Base-by-base conservation (phyloP, 2,888 invertebrate species). In the Drosophila nigritarsus region DNA sequence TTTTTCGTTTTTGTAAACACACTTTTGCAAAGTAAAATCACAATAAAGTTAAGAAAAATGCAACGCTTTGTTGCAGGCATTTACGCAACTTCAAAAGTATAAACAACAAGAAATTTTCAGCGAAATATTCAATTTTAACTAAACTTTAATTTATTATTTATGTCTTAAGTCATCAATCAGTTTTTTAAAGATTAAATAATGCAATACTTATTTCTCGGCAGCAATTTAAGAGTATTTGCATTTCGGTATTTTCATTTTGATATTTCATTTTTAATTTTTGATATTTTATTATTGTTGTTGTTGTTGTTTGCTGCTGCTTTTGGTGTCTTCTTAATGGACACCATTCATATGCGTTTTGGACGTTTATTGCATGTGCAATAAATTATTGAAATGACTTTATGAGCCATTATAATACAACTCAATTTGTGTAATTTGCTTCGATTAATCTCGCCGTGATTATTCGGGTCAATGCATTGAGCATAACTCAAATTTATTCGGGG, bases 311-410 rank as follows among this genome's bases (percentile, higher is more conserved):
- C 9, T 18, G 49, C 27, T 18, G 59, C 20, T 48, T 30, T 58
- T 50, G 50, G 32, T n/a, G 27, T 30, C 38, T 48, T 40, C 45
- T 65, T 58, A 53, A 74, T 75, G 34, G 61, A 59, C 59, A 42
- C 30, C 61, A 75, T 55, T 75, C 45, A 71, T 18, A 48, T 34
- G 40, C 40, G 1, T 48, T 70, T 66, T 18, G 53, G 48, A 29
- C 51, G 18, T 69, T 74, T 70, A 62, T 70, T 50, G 61, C 60
- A 40, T 51, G 29, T 48, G 30, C 50, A 50, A 73, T 78, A 68
- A 78, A 78, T 63, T 78, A 73, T 53, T 51, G 32, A 68, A 78
- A 63, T 63, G 29, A 50, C n/a, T 69, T 74, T 74, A 59, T 63
- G 51, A 36, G 64, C 65, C 55, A 69, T 74, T 60, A 54, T 65